Percentiles rank a stretch among this genome's conserved stretches.
Evolutionary conservation across 2,797 vertebrate species (phyloP).

Genomic region (Emydoidea blandingii): DNA sequence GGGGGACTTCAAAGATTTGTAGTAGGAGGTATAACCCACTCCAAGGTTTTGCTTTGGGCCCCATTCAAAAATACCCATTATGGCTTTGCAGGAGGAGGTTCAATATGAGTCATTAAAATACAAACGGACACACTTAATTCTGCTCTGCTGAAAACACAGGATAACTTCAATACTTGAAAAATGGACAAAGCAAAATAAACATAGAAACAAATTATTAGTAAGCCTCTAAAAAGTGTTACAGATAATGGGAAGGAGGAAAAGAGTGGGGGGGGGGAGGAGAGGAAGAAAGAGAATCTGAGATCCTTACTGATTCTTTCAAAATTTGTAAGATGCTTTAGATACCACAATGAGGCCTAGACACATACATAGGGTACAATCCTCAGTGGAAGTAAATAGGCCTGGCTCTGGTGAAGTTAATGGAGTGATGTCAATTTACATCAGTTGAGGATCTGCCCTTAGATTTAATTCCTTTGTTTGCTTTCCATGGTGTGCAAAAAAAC

Average conservation of each 20-base stretch:
- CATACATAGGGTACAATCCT: constrained; percentile 37
- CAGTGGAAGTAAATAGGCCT: constrained; percentile 63
- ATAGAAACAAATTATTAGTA: neutral
- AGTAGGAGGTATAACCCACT: no score
- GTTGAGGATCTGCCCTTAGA: neutral
- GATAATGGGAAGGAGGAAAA: neutral
- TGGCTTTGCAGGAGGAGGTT: neutral
- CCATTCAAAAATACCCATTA: neutral
- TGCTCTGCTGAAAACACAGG: neutral
- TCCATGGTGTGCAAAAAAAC: neutral
- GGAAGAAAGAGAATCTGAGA: neutral
- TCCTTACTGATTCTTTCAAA: neutral
- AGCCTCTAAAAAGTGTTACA: neutral
- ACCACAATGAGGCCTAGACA: neutral
- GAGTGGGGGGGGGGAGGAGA: neutral
- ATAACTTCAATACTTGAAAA: neutral
- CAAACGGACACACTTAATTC: neutral
- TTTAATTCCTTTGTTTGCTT: neutral
- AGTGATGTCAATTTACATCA: constrained; percentile 3
- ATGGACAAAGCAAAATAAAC: neutral
- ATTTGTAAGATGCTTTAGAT: constrained; percentile 38
- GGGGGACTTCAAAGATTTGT: neutral
- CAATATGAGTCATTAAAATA: neutral
- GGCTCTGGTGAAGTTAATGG: neutral
- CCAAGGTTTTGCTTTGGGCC: neutral